These are phyloP conservation scores for Ischnus inquisitorius DNA, from an alignment of 2,888 invertebrate species.

Conservation along the genomic window DNA sequence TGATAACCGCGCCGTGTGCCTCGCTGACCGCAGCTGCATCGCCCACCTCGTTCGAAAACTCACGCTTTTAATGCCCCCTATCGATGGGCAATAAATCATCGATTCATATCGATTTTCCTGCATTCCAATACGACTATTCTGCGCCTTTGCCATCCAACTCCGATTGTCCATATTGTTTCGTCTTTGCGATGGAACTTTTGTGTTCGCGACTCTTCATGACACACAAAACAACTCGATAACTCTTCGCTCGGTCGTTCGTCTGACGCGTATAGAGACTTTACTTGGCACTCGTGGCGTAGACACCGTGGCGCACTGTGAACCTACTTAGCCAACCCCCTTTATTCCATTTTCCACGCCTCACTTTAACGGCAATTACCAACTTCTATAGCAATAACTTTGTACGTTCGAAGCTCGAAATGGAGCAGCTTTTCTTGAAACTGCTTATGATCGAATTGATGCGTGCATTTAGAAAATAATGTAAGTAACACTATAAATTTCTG, in stretches of 20 bases:
- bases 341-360: slow-evolving; percentile 20
- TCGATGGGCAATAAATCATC: background rate
- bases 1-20: background rate
- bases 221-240: slow-evolving; percentile 1
- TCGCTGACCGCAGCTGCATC: background rate
- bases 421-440: background rate
- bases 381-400: slow-evolving; percentile 1
- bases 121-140: background rate
- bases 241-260: background rate
- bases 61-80: background rate
- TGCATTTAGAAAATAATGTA: slow-evolving; percentile 12
- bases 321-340: slow-evolving; percentile 8
- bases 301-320: slow-evolving; percentile 24
- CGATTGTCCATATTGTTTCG: background rate
- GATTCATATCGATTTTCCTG: background rate
- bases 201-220: background rate
- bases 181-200: background rate
- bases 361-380: slow-evolving; percentile 19
- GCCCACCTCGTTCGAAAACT: background rate
- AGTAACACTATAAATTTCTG: background rate
- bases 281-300: slow-evolving; percentile 25
- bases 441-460: background rate
- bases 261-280: background rate
- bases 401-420: background rate
- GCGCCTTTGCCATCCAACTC: background rate